Conservation (phyloP, 1,140 invertebrate species). For the Drosophila virilis region DNA sequence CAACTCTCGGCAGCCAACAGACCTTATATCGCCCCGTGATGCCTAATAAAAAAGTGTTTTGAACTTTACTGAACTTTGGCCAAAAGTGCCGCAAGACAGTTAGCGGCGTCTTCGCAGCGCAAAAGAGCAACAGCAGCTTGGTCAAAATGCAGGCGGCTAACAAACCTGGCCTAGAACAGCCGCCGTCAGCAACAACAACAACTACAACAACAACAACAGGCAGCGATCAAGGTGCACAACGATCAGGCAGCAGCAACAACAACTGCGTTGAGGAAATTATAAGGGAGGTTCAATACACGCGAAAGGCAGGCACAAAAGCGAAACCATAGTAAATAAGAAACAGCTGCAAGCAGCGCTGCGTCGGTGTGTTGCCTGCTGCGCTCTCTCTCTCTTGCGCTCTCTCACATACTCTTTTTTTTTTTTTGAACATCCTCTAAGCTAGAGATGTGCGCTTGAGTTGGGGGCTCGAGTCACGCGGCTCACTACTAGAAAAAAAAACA, state of each 20-base stretch:
- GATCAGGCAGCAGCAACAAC: conserved; percentile 42
- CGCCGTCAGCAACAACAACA: conserved; percentile 39
- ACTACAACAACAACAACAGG: conserved; percentile 29
- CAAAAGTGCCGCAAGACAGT: conserved; percentile 59
- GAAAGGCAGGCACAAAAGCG: conserved; percentile 64
- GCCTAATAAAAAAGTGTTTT: conserved; percentile 57
- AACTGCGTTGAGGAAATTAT: conserved; percentile 48
- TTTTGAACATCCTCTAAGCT: conserved; percentile 14
- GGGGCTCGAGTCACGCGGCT: background rate
- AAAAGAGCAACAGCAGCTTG: conserved; percentile 34
- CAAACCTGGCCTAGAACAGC: conserved; percentile 61
- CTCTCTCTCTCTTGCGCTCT: conserved; percentile 31
- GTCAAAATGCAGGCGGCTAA: conserved; percentile 46
- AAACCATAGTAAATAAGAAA: conserved; percentile 82
- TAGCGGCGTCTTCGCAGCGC: conserved; percentile 50
- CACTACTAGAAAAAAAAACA: background rate
- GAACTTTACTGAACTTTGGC: conserved; percentile 73
- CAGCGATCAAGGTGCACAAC: conserved; percentile 66
- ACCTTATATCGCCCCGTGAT: conserved; percentile 12
- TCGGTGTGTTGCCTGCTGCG: conserved; percentile 22
- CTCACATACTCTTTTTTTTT: conserved; percentile 2
- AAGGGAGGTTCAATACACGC: conserved; percentile 77
- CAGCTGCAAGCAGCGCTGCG: conserved; percentile 64
- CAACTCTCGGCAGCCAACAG: conserved; percentile 2
- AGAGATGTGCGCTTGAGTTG: conserved; percentile 21